These are phyloP conservation scores for Melanaphis sacchari DNA, from an alignment of 1,140 invertebrate species.

Conservation along the genomic window DNA sequence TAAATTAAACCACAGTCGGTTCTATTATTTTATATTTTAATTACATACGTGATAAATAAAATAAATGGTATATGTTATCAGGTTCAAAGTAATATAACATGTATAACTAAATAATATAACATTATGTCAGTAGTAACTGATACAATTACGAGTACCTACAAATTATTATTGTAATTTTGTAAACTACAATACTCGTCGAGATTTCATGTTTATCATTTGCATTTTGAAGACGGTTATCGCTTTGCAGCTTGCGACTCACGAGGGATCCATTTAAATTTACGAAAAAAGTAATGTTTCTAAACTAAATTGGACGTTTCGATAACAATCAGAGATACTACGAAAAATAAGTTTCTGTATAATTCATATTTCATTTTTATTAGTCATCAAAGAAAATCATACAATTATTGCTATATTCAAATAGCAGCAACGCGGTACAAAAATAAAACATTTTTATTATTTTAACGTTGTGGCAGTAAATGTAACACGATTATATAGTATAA, in stretches of 20 bases:
- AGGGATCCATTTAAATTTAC: constrained; percentile 26
- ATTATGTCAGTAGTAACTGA: neutral
- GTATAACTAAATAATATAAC: neutral
- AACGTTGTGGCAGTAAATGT: neutral
- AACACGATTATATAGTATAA: neutral
- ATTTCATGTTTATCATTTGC: too few species aligned
- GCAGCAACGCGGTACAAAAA: neutral
- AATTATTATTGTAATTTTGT: neutral
- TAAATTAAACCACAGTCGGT: neutral
- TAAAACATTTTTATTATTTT: constrained; percentile 14
- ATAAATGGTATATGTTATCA: neutral
- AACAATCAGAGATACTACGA: neutral
- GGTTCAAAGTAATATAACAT: neutral
- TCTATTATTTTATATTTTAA: neutral
- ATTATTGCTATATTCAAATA: neutral
- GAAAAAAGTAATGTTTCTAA: constrained; percentile 2
- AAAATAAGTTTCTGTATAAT: neutral
- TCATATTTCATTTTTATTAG: constrained; percentile 40
- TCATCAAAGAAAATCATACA: neutral
- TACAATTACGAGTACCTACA: neutral
- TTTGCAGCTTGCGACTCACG: neutral
- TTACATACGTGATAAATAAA: neutral
- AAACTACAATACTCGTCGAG: neutral
- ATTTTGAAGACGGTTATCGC: neutral
- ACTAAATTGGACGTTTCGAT: constrained; percentile 9